phyloP scores from a whole-genome alignment of 2,113 vertebrate genomes.

The Balaenoptera acutorostrata region DNA sequence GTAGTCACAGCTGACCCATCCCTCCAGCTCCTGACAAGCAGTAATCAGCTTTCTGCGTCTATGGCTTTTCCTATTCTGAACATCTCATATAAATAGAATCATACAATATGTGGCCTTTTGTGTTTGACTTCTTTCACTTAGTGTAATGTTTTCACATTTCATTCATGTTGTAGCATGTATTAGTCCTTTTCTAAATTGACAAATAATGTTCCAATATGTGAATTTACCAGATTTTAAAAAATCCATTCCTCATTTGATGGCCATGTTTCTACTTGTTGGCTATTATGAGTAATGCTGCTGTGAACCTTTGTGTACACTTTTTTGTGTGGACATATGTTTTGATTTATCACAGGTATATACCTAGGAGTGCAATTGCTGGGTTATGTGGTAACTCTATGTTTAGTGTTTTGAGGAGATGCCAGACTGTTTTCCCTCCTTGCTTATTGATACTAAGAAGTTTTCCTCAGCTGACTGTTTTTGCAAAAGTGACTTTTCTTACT shows the following conservation, averaged over 20 bases:
- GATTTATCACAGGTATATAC: not conserved
- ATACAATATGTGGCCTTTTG: not conserved
- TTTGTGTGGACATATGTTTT: not conserved
- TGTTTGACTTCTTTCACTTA: not conserved
- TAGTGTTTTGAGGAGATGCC: not conserved
- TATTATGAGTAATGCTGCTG: not conserved
- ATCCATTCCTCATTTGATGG: not conserved
- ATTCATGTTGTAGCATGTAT: not conserved
- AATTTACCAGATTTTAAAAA: not conserved
- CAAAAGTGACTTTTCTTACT: slow-evolving; percentile 7
- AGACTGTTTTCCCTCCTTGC: not conserved
- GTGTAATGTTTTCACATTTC: not conserved
- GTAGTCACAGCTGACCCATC: not conserved
- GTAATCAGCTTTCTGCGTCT: not conserved
- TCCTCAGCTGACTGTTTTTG: not conserved
- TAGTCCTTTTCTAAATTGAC: not conserved
- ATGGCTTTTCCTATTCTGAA: not conserved
- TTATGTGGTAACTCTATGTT: not conserved
- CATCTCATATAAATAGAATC: not conserved
- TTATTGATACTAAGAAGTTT: not conserved
- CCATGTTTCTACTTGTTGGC: not conserved
- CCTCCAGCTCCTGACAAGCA: not conserved
- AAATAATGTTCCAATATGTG: not conserved
- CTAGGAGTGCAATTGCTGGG: not conserved
- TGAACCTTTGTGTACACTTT: not conserved